Evolutionary conservation across 2,797 vertebrate genomes (phyloP).

Genomic region (Coranthus polyacanthus): DNA sequence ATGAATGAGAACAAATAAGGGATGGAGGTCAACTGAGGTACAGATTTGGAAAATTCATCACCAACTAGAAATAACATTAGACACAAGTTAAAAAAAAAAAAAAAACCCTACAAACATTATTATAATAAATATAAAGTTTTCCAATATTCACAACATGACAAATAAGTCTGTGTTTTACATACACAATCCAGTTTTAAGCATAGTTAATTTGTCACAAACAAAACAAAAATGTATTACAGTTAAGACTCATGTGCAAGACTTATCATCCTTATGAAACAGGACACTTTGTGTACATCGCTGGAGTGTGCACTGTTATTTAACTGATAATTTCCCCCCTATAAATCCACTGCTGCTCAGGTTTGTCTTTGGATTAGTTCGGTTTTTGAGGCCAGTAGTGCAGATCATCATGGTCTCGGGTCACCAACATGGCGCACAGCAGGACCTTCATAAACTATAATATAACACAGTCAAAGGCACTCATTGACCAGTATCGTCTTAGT

Average conservation of each 20-base stretch:
- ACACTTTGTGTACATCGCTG: slow-evolving; percentile 29
- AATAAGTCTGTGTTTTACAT: slow-evolving; percentile 27
- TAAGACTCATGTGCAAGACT: slow-evolving; percentile 50
- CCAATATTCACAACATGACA: slow-evolving; percentile 40
- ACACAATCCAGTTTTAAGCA: slow-evolving; percentile 13
- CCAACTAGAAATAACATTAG: slow-evolving; percentile 7
- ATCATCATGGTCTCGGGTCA: slow-evolving; percentile 10
- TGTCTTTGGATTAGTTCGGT: slow-evolving; percentile 40
- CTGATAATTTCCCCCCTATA: too few relatives aligned
- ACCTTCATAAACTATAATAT: slow-evolving; percentile 38
- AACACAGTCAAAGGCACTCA: slow-evolving; percentile 12
- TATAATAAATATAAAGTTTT: slow-evolving; percentile 60
- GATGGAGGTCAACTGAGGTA: slow-evolving; percentile 30
- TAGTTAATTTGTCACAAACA: slow-evolving; percentile 7
- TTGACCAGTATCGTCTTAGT: slow-evolving; percentile 29
- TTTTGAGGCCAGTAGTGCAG: slow-evolving; percentile 30
- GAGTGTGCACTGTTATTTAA: slow-evolving; percentile 15
- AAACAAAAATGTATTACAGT: slow-evolving; percentile 11
- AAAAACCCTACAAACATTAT: slow-evolving; percentile 13
- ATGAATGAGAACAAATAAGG: slow-evolving; percentile 16
- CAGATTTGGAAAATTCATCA: background rate
- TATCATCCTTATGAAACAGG: slow-evolving; percentile 15
- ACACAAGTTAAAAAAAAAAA: slow-evolving; percentile 15
- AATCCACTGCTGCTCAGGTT: background rate
- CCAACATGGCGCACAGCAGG: slow-evolving; percentile 10